phyloP scores from a whole-genome alignment of 1,140 invertebrate genomes.

The Epicauta chinensis region DNA sequence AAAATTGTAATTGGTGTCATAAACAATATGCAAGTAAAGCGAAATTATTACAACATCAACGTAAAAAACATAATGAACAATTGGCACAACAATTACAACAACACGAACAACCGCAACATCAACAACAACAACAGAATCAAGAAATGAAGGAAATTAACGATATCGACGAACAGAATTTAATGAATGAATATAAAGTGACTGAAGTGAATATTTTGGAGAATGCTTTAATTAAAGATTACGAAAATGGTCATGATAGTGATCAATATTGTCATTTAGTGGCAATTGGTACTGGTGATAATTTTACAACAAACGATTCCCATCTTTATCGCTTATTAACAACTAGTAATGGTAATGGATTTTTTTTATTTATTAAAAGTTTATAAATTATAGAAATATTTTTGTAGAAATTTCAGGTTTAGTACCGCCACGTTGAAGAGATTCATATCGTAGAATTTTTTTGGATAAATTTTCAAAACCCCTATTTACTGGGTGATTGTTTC shows the following conservation, averaged over 20 bases:
- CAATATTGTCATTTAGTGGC: conserved; percentile 31
- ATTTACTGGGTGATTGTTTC: conserved; percentile 11
- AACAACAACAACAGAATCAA: conserved; percentile 2
- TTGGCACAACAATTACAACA: conserved; percentile 1
- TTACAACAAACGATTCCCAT: conserved; percentile 21
- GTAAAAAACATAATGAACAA: conserved; percentile 57
- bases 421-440: conserved; percentile 31
- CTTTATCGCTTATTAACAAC: conserved; percentile 33
- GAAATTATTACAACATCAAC: conserved; percentile 74
- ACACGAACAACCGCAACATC: background rate
- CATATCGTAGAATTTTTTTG: background rate
- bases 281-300: conserved; percentile 24
- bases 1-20: conserved; percentile 74
- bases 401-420: conserved; percentile 25
- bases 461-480: no score
- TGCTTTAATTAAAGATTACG: conserved; percentile 14
- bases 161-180: background rate
- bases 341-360: conserved; percentile 28
- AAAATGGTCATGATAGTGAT: conserved; percentile 22
- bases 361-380: conserved; percentile 1
- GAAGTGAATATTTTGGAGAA: conserved; percentile 21
- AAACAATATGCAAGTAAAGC: conserved; percentile 80
- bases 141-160: background rate
- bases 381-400: conserved; percentile 2
- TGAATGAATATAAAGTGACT: conserved; percentile 7